Base-by-base conservation (phyloP, 2,888 invertebrate genomes). In the Parnassius smintheus region DNA sequence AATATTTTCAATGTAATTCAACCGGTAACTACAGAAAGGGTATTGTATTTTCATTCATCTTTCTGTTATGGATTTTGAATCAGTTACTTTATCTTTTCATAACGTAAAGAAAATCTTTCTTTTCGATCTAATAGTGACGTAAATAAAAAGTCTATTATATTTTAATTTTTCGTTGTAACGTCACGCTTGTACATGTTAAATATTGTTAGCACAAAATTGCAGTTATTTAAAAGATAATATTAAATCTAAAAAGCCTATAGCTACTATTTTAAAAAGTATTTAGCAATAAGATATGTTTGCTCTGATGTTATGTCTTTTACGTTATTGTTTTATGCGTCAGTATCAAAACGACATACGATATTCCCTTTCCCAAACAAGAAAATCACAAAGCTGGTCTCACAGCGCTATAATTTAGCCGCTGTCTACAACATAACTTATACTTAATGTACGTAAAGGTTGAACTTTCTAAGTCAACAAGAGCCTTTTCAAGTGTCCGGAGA, bases 401-500 rank as follows among this genome's bases (percentile, higher is more conserved):
- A 12, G 42, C 42, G 49, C 55, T 41, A 58, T 50, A 57, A 56
- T 18, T 12, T 63, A 22, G 50, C 50, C 56, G 7, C 46, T 35
- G 57, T 54, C 54, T 49, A 63, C 59, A 42, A 42, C 45, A 55
- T 54, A 63, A 52, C 18, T 60, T 56, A 51, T 53, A 56, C 52
- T 52, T 56, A 57, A 57, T 55, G 59, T 44, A 45, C 52, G 52
- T 22, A 59, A 57, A 56, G 56, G 60, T 60, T 59, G 25, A 56
- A 60, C 53, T 64, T 64, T 60, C 49, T 64, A 64, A 60, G 64
- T 60, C 64, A 64, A 64, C 60, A 57, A 64, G 64, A 57, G 60
- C 50, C 53, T 56, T 46, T 57, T 50, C 57, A 60, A 57, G 57
- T 64, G 56, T 49, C 59, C 56, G 52, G 48, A 51, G 63, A 13